Base-by-base conservation (phyloP, 2,888 invertebrate genomes). In the Helobdella robusta region DNA sequence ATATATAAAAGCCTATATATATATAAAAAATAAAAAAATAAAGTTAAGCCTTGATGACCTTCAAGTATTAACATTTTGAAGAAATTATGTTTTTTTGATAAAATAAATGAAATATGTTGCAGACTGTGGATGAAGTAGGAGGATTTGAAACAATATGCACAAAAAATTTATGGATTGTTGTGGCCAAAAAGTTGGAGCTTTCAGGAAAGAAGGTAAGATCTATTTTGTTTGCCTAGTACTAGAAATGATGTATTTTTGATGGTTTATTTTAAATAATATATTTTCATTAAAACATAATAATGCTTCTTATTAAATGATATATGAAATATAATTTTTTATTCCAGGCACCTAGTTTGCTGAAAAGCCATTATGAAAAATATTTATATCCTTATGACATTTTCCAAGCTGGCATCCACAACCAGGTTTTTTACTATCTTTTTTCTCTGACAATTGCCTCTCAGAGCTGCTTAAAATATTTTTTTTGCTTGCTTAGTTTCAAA, bases 351-450 rank as follows among this genome's bases (percentile, higher is more conserved):
- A 56, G 56, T 30, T 32, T 25, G 20, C 82, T 97, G 20, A 89
- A 91, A 79, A 86, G 84, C 68, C 92, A 95, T 79, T 97, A 95
- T 77, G 93, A 94, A 78, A 85, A 90, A 72, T 87, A 94, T 70
- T 83, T 97, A 30, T 90, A 89, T 79, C 95, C 97, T 0, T 97
- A 88, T 78, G 91, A 91, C 76, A 86, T 94, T 30, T 95, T 94
- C 80, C 88, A 89, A 75, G 86, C 86, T 73, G 91, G 81, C n/a
- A 79, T 80, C 64, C 56, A 56, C 28, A 28, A 32, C n/a, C 56
- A 56, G 18, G 59, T 18, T 44, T 15, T 11, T 44, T 15, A n/a
- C 44, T 44, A n/a, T 56, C 11, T n/a, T 1, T 28, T 32, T 58
- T 15, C n/a, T 32, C 15, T 30, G 58, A 58, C 30, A 32, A 58